These are phyloP conservation scores for Philereme vetulata DNA, from an alignment of 2,888 invertebrate genomes.

Conservation along the genomic window DNA sequence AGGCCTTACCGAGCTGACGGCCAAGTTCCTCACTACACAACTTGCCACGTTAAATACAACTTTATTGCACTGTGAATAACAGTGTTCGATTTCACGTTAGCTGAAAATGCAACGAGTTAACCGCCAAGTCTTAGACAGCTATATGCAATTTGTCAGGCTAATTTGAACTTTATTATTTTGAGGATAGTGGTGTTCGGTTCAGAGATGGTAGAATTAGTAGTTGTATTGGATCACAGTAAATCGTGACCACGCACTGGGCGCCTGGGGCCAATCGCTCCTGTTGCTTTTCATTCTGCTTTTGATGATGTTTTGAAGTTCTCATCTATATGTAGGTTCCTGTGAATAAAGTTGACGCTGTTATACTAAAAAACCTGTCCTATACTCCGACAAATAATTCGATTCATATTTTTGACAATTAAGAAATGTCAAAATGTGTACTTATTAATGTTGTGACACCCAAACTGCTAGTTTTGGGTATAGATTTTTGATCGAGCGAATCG, in stretches of 20 bases:
- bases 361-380: too few relatives aligned
- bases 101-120: background rate
- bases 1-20: slow-evolving; percentile 52
- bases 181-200: slow-evolving; percentile 40
- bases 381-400: too few relatives aligned
- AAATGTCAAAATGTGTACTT: too few relatives aligned
- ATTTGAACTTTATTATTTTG: slow-evolving; percentile 45
- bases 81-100: slow-evolving; percentile 3
- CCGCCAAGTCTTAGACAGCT: slow-evolving; percentile 31
- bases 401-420: too few relatives aligned
- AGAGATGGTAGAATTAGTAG: slow-evolving; percentile 52
- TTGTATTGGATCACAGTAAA: slow-evolving; percentile 63
- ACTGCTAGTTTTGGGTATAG: too few relatives aligned
- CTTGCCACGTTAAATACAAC: slow-evolving; percentile 5
- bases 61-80: background rate
- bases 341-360: too few relatives aligned
- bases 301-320: slow-evolving; percentile 46
- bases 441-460: too few relatives aligned
- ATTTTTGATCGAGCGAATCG: too few relatives aligned
- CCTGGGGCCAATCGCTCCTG: slow-evolving; percentile 76
- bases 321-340: slow-evolving; percentile 7
- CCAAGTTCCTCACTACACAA: background rate
- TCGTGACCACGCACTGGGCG: slow-evolving; percentile 73
- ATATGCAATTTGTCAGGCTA: slow-evolving; percentile 37
- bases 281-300: slow-evolving; percentile 64